Evolutionary conservation across 2,113 vertebrate species (phyloP), one percentile per base, ranked within the genome.

Genomic region (Hemibagrus wyckioides): DNA sequence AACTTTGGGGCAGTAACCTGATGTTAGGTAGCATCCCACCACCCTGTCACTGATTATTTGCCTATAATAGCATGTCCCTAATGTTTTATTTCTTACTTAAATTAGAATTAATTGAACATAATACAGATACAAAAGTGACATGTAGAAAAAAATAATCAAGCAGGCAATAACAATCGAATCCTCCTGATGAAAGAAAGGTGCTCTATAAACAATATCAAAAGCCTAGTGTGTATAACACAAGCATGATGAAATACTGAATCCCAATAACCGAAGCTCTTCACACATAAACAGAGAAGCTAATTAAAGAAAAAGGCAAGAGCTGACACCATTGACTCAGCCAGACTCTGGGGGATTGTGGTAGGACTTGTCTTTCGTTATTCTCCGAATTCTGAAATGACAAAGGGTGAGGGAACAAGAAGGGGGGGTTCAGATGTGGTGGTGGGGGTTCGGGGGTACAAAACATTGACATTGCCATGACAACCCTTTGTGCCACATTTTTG

Each of bases 401-500:
- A 87, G 65, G 57, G 30, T 85, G 87, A 86, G 77, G 48, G 87
- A 85, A 86, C 79, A 2, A 15, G 77, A 19, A 3, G 21, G 52
- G 25, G 50, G 77, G 50, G 17, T n/a, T n/a, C n/a, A n/a, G n/a
- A n/a, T n/a, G n/a, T 1, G 2, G 39, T 28, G 41, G 0, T 44
- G 19, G 36, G 50, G 67, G 73, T 50, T 36, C 6, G 52, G 65
- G 59, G 71, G 80, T 65, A 52, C 89, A 86, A 56, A 30, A 19
- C 54, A 76, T 85, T 76, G 15, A 61, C 13, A 87, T 93, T 89
- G 89, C 88, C 88, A 93, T 88, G 89, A 88, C 87, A 90, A 89
- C 86, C 52, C 63, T 77, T 80, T 84, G 56, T 82, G 50, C 80
- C 84, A 89, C 61, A 84, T 36, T 83, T 86, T 83, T 79, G 48